A percentile compares a stretch with the other conserved stretches of the same genome.
phyloP scores from a whole-genome alignment of 2,888 invertebrate genomes.

The Napeogenes inachia region DNA sequence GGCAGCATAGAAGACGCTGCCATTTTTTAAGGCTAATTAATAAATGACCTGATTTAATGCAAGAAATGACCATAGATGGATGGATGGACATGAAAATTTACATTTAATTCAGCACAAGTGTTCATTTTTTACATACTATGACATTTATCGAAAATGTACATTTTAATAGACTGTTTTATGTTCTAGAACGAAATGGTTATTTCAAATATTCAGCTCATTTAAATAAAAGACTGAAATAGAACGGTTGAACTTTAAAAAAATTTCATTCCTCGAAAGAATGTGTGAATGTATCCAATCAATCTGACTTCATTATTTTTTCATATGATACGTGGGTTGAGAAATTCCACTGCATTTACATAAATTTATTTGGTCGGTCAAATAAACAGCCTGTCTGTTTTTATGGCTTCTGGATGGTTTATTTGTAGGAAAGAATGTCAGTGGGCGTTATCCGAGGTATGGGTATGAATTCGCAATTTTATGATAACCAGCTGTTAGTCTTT shows the following conservation, averaged over 20 bases:
- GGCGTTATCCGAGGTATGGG: conserved; percentile 17
- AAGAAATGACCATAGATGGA: too few species aligned
- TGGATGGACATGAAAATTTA: too few species aligned
- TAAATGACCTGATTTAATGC: too few species aligned
- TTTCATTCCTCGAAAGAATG: too few species aligned
- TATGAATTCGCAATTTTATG: conserved; percentile 11
- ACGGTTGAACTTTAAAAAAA: too few species aligned
- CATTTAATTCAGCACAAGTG: background rate
- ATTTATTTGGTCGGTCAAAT: conserved; percentile 30
- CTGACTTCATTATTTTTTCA: conserved; percentile 13
- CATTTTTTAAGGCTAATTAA: too few species aligned
- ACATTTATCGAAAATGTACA: background rate
- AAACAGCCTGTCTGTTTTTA: conserved; percentile 27
- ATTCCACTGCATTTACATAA: conserved; percentile 23
- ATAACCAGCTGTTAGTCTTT: background rate
- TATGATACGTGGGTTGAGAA: conserved; percentile 14
- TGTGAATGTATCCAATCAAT: background rate
- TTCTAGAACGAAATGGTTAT: too few species aligned
- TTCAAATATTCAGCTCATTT: too few species aligned
- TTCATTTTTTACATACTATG: background rate
- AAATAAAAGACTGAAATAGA: too few species aligned
- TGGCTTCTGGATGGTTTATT: conserved; percentile 23
- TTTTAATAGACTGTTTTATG: too few species aligned
- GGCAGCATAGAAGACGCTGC: too few species aligned
- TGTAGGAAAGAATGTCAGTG: conserved; percentile 33